These are phyloP conservation scores for Triops cancriformis DNA, from an alignment of 1,140 invertebrate species.

Conservation along the genomic window DNA sequence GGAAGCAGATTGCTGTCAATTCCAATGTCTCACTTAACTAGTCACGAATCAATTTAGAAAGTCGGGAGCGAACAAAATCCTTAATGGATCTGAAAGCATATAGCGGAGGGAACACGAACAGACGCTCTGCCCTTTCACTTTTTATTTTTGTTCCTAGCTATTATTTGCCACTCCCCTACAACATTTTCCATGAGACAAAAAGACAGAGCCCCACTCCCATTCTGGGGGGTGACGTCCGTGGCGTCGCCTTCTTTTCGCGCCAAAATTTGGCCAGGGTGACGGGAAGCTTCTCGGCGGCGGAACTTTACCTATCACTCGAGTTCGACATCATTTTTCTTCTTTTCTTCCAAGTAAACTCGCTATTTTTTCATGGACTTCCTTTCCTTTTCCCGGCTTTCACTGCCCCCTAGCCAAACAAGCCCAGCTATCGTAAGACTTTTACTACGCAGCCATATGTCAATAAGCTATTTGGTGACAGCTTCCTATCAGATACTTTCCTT, in stretches of 20 bases:
- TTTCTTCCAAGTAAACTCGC: background rate
- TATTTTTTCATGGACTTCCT: background rate
- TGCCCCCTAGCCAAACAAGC: background rate
- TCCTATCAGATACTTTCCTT: background rate
- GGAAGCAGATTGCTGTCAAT: background rate
- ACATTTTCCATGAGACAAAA: too few relatives aligned
- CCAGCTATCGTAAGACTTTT: background rate
- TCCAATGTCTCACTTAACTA: background rate
- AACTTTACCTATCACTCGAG: background rate
- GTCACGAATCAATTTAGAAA: background rate
- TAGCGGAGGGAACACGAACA: background rate
- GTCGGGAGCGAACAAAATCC: background rate
- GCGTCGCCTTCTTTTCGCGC: background rate
- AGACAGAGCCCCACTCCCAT: too few relatives aligned
- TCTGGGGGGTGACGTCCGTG: background rate
- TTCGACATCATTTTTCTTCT: too few relatives aligned
- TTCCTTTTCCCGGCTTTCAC: background rate
- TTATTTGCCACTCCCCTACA: background rate
- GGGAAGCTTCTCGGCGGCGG: background rate
- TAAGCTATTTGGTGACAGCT: constrained; percentile 13
- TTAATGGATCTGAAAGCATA: background rate
- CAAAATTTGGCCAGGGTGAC: background rate
- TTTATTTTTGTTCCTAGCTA: background rate
- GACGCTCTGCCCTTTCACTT: background rate
- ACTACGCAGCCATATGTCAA: background rate